Conservation (phyloP, 1,140 invertebrate species). For the Cyrtorhinus lividipennis region DNA sequence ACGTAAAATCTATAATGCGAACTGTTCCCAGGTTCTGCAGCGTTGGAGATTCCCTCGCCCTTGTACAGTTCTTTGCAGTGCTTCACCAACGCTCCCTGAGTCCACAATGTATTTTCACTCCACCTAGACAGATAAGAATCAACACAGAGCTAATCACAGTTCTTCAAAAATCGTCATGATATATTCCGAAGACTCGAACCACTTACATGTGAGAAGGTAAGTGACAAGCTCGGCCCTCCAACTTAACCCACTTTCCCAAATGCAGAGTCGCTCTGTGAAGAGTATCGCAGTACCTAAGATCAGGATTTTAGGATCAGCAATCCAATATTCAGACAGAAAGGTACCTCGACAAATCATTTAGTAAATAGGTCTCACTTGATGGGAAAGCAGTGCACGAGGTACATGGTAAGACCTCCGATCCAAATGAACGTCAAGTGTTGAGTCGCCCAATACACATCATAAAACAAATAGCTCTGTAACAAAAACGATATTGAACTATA, state of each 20-base stretch:
- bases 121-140: slow-evolving; percentile 36
- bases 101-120: slow-evolving; percentile 58
- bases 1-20: slow-evolving; percentile 74
- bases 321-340: no score
- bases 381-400: slow-evolving; percentile 60
- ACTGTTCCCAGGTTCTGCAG: slow-evolving; percentile 66
- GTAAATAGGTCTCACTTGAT: slow-evolving; percentile 35
- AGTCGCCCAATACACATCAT: slow-evolving; percentile 67
- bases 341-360: background rate
- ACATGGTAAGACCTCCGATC: slow-evolving; percentile 65
- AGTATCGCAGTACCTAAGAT: slow-evolving; percentile 59
- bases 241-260: slow-evolving; percentile 68
- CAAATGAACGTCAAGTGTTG: slow-evolving; percentile 72
- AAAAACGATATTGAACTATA: slow-evolving; percentile 26
- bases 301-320: no score
- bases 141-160: no score
- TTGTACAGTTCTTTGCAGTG: slow-evolving; percentile 64
- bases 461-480: slow-evolving; percentile 62
- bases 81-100: slow-evolving; percentile 61
- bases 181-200: no score
- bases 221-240: slow-evolving; percentile 46
- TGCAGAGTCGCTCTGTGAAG: slow-evolving; percentile 78
- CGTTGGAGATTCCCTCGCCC: slow-evolving; percentile 51
- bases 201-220: slow-evolving; percentile 40
- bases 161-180: no score